Evolutionary conservation across 2,888 invertebrate genomes (phyloP), one percentile per base, ranked within the genome.

Genomic region (Agonopterix subpropinquella): DNA sequence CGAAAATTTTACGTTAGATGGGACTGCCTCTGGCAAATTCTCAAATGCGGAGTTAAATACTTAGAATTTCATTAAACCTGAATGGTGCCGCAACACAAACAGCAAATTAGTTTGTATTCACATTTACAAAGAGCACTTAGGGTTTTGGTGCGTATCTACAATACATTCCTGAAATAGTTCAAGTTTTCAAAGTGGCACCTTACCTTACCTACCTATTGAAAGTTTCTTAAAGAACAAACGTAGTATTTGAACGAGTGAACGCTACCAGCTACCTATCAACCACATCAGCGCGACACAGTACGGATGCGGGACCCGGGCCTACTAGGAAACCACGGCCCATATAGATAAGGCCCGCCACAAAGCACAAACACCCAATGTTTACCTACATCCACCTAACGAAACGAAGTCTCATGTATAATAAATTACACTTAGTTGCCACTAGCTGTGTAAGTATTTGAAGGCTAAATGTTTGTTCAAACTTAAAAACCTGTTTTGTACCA

Each of bases 271-370:
- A 28, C 28, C 28, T 28, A 28, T 28, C 28, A 28, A 28, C 28
- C 28, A 28, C 28, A 28, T 28, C 28, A 28, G 28, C n/a, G 39
- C n/a, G 39, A 39, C n/a, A 28, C 11, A 35, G 41, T 36, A 63
- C 70, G 68, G 72, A 65, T 70, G 70, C 72, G 67, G 69, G 64
- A 67, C 65, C 71, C 59, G 68, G 66, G 67, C 70, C 66, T 66
- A 68, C 67, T 61, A 84, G 86, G 83, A 86, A 84, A 82, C 80
- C 63, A 76, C 80, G 80, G 67, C 78, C 81, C 66, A 82, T 65
- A 78, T 84, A 82, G 87, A 87, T 87, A 86, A 86, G 70, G 59
- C 54, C 58, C 51, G 57, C 62, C 64, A 65, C 64, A 65, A 55
- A 64, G 60, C 63, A 64, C 72, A 67, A 71, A 74, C 72, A 72